Evolutionary conservation across 92 coral and sea anemone species (phyloP).

Genomic region (Heteractis magnifica): DNA sequence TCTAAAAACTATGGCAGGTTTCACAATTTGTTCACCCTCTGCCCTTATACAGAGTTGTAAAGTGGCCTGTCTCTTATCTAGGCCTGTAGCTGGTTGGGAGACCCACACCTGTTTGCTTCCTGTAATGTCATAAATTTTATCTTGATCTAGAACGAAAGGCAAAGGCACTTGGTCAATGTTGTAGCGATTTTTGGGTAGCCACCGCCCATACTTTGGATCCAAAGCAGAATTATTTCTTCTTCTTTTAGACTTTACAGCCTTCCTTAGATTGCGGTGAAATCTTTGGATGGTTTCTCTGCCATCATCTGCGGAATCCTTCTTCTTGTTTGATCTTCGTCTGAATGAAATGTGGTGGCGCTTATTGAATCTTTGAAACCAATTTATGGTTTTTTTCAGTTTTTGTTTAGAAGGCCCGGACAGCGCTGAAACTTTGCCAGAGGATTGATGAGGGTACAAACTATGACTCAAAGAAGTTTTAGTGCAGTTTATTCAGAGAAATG

Average conservation of each 20-base stretch:
- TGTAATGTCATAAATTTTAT: slow-evolving; percentile 48
- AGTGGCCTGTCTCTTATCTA: slow-evolving; percentile 61
- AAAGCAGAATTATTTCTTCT: slow-evolving; percentile 42
- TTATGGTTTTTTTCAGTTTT: slow-evolving; percentile 46
- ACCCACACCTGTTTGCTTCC: slow-evolving; percentile 75
- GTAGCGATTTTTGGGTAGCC: slow-evolving; percentile 47
- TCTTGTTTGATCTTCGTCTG: slow-evolving; percentile 54
- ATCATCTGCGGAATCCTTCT: slow-evolving; percentile 54
- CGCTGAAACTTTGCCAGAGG: too few relatives aligned
- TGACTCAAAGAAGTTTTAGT: too few relatives aligned
- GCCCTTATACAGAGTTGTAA: slow-evolving; percentile 62
- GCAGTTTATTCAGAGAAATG: too few relatives aligned
- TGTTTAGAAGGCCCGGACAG: too few relatives aligned
- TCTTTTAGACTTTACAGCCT: slow-evolving; percentile 41
- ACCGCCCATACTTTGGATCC: slow-evolving; percentile 59
- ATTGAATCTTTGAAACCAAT: slow-evolving; percentile 64
- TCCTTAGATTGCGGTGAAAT: slow-evolving; percentile 43
- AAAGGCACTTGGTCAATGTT: slow-evolving; percentile 65
- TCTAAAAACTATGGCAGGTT: slow-evolving; percentile 58
- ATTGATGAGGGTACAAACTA: too few relatives aligned
- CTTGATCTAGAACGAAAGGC: slow-evolving; percentile 59
- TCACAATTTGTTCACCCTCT: slow-evolving; percentile 59
- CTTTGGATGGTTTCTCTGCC: slow-evolving; percentile 47
- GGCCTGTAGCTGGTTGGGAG: slow-evolving; percentile 57
- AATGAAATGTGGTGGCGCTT: slow-evolving; percentile 41